Evolutionary conservation across 2,113 vertebrate genomes (phyloP).

Genomic region (Meleagris gallopavo): DNA sequence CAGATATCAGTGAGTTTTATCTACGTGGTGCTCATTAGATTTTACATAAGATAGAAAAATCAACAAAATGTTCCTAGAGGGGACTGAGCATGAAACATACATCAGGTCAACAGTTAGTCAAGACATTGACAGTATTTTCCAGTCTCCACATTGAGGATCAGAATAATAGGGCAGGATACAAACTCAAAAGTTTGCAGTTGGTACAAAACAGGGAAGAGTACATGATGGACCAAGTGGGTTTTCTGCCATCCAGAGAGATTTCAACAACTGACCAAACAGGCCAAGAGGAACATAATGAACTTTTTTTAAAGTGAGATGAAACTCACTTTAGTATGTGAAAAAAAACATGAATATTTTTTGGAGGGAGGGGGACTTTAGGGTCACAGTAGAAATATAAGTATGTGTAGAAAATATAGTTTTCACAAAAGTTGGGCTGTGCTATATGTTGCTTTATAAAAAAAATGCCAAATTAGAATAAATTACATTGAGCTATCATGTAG

Average conservation of each 20-base stretch:
- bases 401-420: not conserved
- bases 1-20: not conserved
- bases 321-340: not conserved
- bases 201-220: not conserved
- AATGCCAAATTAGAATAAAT: not conserved
- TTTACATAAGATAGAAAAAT: not conserved
- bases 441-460: not conserved
- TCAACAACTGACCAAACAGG: not conserved
- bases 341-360: not conserved
- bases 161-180: not conserved
- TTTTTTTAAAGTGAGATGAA: not conserved
- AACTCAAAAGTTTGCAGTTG: not conserved
- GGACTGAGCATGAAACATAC: rapidly evolving
- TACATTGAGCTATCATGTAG: not conserved
- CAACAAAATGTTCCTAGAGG: not conserved
- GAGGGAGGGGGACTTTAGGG: not conserved
- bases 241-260: not conserved
- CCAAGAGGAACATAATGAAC: not conserved
- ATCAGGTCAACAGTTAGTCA: rapidly evolving
- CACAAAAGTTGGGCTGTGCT: not conserved
- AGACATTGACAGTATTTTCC: not conserved
- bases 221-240: not conserved
- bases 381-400: not conserved
- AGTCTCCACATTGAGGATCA: not conserved
- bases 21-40: not conserved